These are phyloP conservation scores for Agapornis roseicollis DNA, from an alignment of 2,113 vertebrate genomes.

Conservation along the genomic window DNA sequence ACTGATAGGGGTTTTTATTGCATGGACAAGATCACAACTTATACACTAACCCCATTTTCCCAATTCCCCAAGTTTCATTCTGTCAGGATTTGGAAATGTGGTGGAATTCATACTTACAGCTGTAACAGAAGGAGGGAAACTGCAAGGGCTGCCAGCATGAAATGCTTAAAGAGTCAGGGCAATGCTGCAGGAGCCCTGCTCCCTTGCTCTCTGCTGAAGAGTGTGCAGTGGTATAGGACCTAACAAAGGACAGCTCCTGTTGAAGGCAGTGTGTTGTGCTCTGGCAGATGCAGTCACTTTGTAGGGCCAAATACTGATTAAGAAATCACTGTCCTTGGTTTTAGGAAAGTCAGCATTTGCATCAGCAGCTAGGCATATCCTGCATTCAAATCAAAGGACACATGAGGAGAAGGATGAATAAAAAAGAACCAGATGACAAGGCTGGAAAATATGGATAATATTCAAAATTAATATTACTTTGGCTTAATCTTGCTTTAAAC, in stretches of 20 bases:
- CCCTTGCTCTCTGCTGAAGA: background rate
- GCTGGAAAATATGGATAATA: background rate
- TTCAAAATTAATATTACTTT: background rate
- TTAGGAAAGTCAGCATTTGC: background rate
- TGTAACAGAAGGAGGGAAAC: background rate
- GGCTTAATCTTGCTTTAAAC: background rate
- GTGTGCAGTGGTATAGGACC: background rate
- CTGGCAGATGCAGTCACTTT: background rate
- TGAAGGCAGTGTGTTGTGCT: background rate
- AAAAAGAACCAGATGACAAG: background rate
- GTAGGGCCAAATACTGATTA: background rate
- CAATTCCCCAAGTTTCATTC: constrained; percentile 63
- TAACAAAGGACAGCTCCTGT: background rate
- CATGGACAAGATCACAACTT: constrained; percentile 59
- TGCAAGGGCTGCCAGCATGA: constrained; percentile 13
- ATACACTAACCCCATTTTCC: constrained; percentile 51
- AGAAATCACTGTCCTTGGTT: background rate
- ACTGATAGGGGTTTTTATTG: constrained; percentile 49
- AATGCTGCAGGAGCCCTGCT: background rate
- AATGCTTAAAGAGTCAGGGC: background rate
- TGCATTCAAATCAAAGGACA: background rate
- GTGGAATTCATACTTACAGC: constrained; percentile 49
- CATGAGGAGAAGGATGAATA: background rate
- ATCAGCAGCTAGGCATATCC: background rate
- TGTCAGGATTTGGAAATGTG: constrained; percentile 68